phyloP scores from a whole-genome alignment of 2,888 invertebrate genomes.

The Andrena bicolor region DNA sequence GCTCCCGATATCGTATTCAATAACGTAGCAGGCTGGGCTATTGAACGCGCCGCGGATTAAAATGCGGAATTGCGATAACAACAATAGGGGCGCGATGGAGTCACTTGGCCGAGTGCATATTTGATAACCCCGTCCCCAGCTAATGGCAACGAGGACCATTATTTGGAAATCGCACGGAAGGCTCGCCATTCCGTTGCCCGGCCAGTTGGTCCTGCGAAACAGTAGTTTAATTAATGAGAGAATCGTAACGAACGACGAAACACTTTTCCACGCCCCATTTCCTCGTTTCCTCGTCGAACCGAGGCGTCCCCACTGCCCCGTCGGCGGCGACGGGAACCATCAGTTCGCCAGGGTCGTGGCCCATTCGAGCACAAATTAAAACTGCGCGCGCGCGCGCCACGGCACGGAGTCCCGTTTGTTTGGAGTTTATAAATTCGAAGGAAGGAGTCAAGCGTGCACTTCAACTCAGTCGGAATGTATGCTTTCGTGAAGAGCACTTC shows the following conservation, averaged over 20 bases:
- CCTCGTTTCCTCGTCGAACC: not conserved
- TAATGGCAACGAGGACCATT: conserved; percentile 34
- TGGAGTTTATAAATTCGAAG: not conserved
- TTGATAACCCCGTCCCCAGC: conserved; percentile 32
- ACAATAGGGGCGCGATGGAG: conserved; percentile 25
- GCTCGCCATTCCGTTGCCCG: conserved; percentile 19
- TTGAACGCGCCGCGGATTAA: conserved; percentile 30
- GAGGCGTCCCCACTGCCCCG: too few relatives aligned
- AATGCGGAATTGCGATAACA: conserved; percentile 43
- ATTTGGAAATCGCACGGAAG: conserved; percentile 22
- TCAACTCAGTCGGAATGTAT: not conserved
- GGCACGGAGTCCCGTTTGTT: not conserved
- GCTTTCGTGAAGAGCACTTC: conserved; percentile 7
- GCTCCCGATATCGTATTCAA: conserved; percentile 27
- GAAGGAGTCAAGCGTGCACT: not conserved
- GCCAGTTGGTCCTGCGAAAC: conserved; percentile 1
- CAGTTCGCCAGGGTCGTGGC: not conserved
- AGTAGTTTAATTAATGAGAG: not conserved
- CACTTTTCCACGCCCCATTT: not conserved
- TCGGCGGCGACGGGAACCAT: not conserved
- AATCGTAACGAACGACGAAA: not conserved
- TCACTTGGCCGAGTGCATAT: conserved; percentile 32
- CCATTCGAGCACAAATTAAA: not conserved
- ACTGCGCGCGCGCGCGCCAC: not conserved
- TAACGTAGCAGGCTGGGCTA: conserved; percentile 11